Percentiles rank a stretch among this genome's conserved stretches.
Conservation (phyloP, 2,888 invertebrate genomes). For the Cephalotes varians region DNA sequence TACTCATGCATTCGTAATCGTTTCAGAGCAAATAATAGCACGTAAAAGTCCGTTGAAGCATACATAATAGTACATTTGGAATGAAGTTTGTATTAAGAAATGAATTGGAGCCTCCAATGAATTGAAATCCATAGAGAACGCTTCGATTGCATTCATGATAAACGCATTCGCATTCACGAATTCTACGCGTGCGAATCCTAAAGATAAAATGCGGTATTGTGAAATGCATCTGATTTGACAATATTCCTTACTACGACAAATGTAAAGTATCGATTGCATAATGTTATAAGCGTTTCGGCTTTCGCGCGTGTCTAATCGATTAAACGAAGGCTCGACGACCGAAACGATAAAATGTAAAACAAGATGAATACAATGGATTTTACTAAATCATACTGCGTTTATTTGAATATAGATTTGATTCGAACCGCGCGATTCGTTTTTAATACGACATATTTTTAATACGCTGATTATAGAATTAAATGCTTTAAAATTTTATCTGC, state of each 20-base stretch:
- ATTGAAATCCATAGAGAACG: neutral
- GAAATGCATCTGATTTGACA: neutral
- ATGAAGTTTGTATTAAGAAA: slow-evolving; percentile 15
- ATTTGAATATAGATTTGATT: neutral
- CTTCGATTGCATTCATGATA: neutral
- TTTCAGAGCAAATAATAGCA: neutral
- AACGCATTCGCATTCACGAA: neutral
- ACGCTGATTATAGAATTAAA: neutral
- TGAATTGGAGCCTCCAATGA: neutral
- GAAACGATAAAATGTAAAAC: neutral
- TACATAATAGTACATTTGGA: neutral
- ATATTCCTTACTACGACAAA: neutral
- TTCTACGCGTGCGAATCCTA: neutral
- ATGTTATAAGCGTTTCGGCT: neutral
- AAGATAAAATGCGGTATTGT: slow-evolving; percentile 7
- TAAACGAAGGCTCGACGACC: neutral
- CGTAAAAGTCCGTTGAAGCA: neutral
- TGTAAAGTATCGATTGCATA: neutral
- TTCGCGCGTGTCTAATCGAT: neutral
- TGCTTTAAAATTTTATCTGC: neutral
- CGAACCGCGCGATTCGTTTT: neutral
- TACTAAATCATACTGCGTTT: slow-evolving; percentile 6
- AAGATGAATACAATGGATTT: neutral
- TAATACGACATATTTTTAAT: neutral
- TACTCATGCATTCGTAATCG: neutral